These are phyloP conservation scores for Eristalis tenax DNA, from an alignment of 2,888 invertebrate species.

Conservation along the genomic window DNA sequence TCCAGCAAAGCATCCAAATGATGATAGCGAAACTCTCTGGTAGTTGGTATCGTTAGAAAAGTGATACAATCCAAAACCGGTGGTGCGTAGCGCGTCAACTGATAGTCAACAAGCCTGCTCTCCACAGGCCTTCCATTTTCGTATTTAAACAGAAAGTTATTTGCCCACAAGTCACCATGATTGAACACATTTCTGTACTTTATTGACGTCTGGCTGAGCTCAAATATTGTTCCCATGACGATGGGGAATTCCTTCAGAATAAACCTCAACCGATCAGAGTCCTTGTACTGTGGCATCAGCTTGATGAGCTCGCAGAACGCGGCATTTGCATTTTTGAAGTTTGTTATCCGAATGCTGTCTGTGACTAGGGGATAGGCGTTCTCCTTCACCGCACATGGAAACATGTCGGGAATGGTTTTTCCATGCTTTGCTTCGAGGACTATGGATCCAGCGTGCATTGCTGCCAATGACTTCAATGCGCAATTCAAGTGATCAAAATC, in stretches of 20 bases:
- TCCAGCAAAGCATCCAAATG: conserved; percentile 82
- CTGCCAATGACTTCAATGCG: conserved; percentile 80
- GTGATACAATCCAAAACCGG: conserved; percentile 85
- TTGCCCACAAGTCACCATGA: conserved; percentile 82
- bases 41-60: conserved; percentile 82
- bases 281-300: conserved; percentile 77
- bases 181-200: conserved; percentile 80
- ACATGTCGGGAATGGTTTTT: conserved; percentile 74
- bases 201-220: conserved; percentile 77
- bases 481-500: conserved; percentile 80
- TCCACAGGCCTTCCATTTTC: conserved; percentile 81
- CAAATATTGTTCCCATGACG: conserved; percentile 76
- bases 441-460: conserved; percentile 81
- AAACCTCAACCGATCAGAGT: conserved; percentile 72
- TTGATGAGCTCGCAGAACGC: conserved; percentile 77
- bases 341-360: conserved; percentile 75
- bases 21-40: conserved; percentile 79
- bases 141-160: conserved; percentile 81
- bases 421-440: conserved; percentile 78
- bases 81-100: conserved; percentile 85
- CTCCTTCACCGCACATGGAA: conserved; percentile 77
- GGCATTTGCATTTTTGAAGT: conserved; percentile 76
- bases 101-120: conserved; percentile 87
- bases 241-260: conserved; percentile 75
- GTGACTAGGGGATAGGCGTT: conserved; percentile 78